A percentile compares a stretch with the other conserved stretches of the same genome.
Conservation (phyloP, 2,113 vertebrate genomes). For the Tichodroma muraria region DNA sequence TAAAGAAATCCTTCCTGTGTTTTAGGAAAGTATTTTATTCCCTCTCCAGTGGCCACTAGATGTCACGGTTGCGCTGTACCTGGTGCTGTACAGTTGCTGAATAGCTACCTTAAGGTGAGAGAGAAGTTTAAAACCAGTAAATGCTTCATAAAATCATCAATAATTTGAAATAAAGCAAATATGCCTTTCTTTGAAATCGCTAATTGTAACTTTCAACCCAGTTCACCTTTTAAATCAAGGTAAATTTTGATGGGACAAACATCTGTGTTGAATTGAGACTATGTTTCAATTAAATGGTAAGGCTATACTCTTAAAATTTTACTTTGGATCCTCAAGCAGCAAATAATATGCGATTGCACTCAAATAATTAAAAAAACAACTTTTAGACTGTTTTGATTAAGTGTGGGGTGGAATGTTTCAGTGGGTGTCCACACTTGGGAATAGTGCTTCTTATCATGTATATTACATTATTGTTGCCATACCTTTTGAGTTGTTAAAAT, state of each 20-base stretch:
- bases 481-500: neutral
- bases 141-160: neutral
- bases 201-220: neutral
- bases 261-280: neutral
- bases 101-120: neutral
- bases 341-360: neutral
- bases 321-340: neutral
- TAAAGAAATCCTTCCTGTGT: accelerated
- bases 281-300: neutral
- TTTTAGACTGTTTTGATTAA: neutral
- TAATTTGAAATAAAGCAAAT: neutral
- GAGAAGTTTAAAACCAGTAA: neutral
- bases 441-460: neutral
- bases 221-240: neutral
- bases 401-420: neutral
- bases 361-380: neutral
- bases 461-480: neutral
- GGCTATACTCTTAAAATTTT: neutral
- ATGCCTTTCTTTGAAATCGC: neutral
- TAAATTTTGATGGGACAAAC: neutral
- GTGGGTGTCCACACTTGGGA: neutral
- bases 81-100: neutral
- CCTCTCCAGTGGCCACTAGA: slow-evolving; percentile 27
- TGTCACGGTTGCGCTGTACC: slow-evolving; percentile 40
- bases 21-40: neutral